These are phyloP conservation scores for Isoperla grammatica DNA, from an alignment of 2,888 invertebrate species.

Conservation along the genomic window DNA sequence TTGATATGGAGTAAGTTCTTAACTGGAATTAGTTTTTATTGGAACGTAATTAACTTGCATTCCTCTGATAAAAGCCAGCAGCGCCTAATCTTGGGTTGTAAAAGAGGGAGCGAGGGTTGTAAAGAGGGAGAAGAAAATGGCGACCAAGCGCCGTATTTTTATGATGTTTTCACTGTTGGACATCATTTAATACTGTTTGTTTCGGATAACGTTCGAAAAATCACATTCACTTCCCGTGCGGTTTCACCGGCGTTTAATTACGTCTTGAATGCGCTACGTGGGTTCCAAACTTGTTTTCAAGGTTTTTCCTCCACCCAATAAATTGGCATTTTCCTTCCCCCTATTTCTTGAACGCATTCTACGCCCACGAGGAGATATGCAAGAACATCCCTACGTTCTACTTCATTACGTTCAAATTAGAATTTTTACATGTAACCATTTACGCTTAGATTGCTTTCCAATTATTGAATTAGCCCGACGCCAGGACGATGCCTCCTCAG, in stretches of 20 bases:
- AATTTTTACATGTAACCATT: slow-evolving; percentile 27
- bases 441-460: slow-evolving; percentile 29
- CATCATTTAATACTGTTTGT: background rate
- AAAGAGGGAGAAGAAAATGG: background rate
- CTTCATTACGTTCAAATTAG: slow-evolving; percentile 28
- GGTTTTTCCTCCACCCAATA: too few species aligned
- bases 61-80: slow-evolving; percentile 13
- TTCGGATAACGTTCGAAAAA: too few species aligned
- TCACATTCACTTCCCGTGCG: too few species aligned
- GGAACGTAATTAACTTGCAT: slow-evolving; percentile 19
- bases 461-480: slow-evolving; percentile 27
- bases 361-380: background rate
- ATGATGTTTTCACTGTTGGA: slow-evolving; percentile 14
- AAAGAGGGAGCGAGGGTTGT: slow-evolving; percentile 3
- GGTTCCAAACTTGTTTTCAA: too few species aligned
- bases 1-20: slow-evolving; percentile 1
- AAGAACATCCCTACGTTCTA: slow-evolving; percentile 16
- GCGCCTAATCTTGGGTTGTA: slow-evolving; percentile 10
- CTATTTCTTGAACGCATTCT: too few species aligned
- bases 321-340: too few species aligned
- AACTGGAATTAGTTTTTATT: slow-evolving; percentile 12
- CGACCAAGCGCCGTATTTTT: background rate
- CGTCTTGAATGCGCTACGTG: too few species aligned
- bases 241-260: too few species aligned
- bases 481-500: slow-evolving; percentile 15